phyloP scores from a whole-genome alignment of 2,797 vertebrate species.

The Fistularia commersonii region DNA sequence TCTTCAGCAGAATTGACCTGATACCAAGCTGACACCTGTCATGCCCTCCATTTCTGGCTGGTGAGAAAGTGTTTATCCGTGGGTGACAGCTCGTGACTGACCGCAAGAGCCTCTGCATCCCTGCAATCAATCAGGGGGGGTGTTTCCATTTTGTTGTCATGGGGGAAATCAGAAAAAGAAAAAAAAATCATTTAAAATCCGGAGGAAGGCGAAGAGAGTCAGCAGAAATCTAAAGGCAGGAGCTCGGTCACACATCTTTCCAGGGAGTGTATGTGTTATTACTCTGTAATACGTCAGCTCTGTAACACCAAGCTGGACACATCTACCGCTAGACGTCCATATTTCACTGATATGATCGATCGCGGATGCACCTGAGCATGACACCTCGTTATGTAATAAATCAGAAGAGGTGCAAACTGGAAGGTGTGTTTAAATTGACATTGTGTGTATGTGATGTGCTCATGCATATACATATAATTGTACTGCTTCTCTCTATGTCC shows the following conservation, averaged over 20 bases:
- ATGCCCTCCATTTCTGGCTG: conserved; percentile 28
- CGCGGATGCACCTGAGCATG: too few species aligned
- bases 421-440: too few species aligned
- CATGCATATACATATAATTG: too few species aligned
- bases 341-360: too few species aligned
- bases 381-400: too few species aligned
- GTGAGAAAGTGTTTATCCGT: conserved; percentile 39
- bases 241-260: neutral
- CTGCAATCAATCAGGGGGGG: conserved; percentile 53
- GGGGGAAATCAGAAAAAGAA: conserved; percentile 27
- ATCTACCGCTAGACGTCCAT: too few species aligned
- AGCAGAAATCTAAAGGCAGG: conserved; percentile 19
- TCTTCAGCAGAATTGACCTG: neutral
- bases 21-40: conserved; percentile 2
- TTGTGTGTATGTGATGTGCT: too few species aligned
- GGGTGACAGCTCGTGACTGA: conserved; percentile 36
- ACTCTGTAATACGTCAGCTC: too few species aligned
- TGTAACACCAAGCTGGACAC: too few species aligned
- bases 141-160: conserved; percentile 44
- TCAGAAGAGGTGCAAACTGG: too few species aligned
- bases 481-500: too few species aligned
- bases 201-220: conserved; percentile 15
- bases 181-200: conserved; percentile 22
- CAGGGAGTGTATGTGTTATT: neutral
- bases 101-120: conserved; percentile 26